A percentile compares a stretch with the other conserved stretches of the same genome.
Conservation (phyloP, 1,140 invertebrate genomes). For the Calycopis cecrops region DNA sequence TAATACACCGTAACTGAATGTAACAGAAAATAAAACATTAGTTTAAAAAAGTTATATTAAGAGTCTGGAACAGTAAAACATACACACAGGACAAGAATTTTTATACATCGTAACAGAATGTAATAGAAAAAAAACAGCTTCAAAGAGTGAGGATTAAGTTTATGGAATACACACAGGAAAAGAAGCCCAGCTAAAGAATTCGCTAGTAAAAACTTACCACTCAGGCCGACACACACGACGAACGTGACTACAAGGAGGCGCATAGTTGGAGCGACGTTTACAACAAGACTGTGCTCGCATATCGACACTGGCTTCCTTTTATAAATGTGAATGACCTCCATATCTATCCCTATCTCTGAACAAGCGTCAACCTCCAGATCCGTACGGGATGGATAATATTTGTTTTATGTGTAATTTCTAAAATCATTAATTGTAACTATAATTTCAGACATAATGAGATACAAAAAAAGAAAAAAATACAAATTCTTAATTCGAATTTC, state of each 20-base stretch:
- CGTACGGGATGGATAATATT: conserved; percentile 27
- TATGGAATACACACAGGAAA: not conserved
- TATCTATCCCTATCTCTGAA: conserved; percentile 29
- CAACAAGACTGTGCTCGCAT: conserved; percentile 23
- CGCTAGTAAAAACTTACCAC: conserved; percentile 17
- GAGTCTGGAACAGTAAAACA: too few species aligned
- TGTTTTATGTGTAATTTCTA: conserved; percentile 1
- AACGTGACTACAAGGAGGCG: conserved; percentile 18
- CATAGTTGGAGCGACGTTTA: conserved; percentile 27
- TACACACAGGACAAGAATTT: too few species aligned
- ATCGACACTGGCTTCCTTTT: conserved; percentile 29
- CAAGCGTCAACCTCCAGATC: conserved; percentile 39
- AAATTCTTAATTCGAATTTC: too few species aligned
- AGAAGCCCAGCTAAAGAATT: not conserved
- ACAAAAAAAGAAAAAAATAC: too few species aligned
- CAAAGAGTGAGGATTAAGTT: too few species aligned
- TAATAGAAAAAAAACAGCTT: too few species aligned
- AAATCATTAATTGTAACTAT: too few species aligned
- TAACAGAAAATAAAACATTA: too few species aligned
- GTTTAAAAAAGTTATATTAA: too few species aligned
- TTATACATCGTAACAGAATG: too few species aligned
- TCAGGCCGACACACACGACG: conserved; percentile 15
- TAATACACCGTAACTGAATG: too few species aligned
- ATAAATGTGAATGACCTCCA: conserved; percentile 33
- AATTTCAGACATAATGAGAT: too few species aligned